Percentiles rank a stretch among this genome's conserved stretches.
phyloP scores from a whole-genome alignment of 2,888 invertebrate species.

The Iselma pallidipennis region DNA sequence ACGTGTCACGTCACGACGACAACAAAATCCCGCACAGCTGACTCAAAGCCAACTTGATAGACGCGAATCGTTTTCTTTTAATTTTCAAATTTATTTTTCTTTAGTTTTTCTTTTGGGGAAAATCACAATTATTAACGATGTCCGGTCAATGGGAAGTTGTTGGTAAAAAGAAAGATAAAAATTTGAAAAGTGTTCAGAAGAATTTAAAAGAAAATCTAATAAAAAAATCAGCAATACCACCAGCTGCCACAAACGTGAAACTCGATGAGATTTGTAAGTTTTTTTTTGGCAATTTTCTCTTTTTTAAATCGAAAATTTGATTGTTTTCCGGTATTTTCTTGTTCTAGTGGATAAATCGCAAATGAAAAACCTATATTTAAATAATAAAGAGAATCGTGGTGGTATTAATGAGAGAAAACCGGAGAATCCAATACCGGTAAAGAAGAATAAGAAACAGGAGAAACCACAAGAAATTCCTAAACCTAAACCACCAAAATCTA shows the following conservation, averaged over 20 bases:
- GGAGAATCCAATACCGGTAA: slow-evolving; percentile 56
- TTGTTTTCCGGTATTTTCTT: slow-evolving; percentile 3
- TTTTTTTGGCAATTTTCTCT: too few species aligned
- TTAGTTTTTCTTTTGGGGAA: background rate
- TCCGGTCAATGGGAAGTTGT: slow-evolving; percentile 74
- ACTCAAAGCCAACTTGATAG: too few species aligned
- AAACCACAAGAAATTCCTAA: slow-evolving; percentile 60
- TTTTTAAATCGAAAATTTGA: background rate
- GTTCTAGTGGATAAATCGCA: slow-evolving; percentile 69
- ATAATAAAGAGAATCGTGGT: slow-evolving; percentile 62
- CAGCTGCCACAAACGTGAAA: slow-evolving; percentile 60
- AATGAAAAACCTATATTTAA: slow-evolving; percentile 68
- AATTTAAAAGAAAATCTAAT: slow-evolving; percentile 55
- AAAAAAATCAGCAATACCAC: slow-evolving; percentile 59
- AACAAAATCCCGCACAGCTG: too few species aligned
- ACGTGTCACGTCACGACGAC: background rate
- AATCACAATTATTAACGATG: slow-evolving; percentile 45
- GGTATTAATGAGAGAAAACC: slow-evolving; percentile 35
- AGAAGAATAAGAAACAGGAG: slow-evolving; percentile 58
- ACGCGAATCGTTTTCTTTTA: background rate
- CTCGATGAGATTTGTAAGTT: slow-evolving; percentile 76
- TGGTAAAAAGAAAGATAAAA: slow-evolving; percentile 66
- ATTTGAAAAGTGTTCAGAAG: slow-evolving; percentile 52
- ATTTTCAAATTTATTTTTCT: background rate
- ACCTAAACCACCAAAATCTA: slow-evolving; percentile 67